Percentiles rank a stretch among this genome's conserved stretches.
Evolutionary conservation across 1,140 invertebrate genomes (phyloP).

Genomic region (Bombus sylvicola): DNA sequence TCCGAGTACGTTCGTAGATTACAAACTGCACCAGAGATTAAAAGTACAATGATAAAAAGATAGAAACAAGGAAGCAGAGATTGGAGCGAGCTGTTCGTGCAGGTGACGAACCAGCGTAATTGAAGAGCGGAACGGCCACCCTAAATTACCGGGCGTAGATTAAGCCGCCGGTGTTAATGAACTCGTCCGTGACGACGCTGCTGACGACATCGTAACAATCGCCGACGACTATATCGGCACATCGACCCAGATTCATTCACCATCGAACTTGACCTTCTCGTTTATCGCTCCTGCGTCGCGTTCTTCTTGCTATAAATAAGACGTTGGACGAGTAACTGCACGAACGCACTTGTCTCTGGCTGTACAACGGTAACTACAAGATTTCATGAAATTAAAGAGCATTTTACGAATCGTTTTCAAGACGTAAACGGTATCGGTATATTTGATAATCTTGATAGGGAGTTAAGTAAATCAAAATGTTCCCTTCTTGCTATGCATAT

Average conservation of each 20-base stretch:
- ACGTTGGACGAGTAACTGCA: not conserved
- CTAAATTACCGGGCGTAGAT: slow-evolving; percentile 55
- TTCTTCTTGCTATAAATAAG: slow-evolving; percentile 10
- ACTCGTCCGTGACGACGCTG: slow-evolving; percentile 31
- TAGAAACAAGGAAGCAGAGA: not conserved
- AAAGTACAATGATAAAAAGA: slow-evolving; percentile 2
- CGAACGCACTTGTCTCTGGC: too few species aligned
- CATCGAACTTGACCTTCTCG: slow-evolving; percentile 38
- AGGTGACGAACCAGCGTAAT: slow-evolving; percentile 39
- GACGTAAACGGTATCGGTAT: too few species aligned
- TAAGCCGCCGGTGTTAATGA: slow-evolving; percentile 59
- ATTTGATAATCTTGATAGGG: too few species aligned
- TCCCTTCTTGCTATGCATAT: too few species aligned
- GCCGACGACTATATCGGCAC: slow-evolving; percentile 5
- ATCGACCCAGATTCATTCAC: slow-evolving; percentile 41
- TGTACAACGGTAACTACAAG: too few species aligned
- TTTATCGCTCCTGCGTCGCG: not conserved
- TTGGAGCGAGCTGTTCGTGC: slow-evolving; percentile 6
- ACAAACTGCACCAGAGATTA: not conserved
- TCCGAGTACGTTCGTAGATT: not conserved
- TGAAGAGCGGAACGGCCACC: slow-evolving; percentile 43
- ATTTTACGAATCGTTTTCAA: too few species aligned
- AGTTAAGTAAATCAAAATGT: too few species aligned
- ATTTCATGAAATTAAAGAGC: too few species aligned
- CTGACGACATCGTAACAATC: not conserved